phyloP scores from a whole-genome alignment of 2,888 invertebrate genomes.

The Andrena hattorfiana region DNA sequence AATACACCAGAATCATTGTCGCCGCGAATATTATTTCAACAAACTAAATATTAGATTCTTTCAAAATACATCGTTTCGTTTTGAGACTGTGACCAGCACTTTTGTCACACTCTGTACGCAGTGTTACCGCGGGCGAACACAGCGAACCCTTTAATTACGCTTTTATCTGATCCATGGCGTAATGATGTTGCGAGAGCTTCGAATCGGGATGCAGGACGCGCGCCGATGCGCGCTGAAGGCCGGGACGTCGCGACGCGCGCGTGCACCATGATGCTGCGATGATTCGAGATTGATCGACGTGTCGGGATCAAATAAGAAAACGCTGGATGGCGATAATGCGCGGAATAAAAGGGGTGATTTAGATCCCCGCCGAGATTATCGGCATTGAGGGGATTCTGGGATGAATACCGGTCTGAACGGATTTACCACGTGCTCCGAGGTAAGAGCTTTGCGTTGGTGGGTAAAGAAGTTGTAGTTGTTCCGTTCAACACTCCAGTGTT shows the following conservation, averaged over 20 bases:
- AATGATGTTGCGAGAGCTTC: slow-evolving; percentile 77
- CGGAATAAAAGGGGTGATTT: slow-evolving; percentile 39
- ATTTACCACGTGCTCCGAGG: slow-evolving; percentile 17
- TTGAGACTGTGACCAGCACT: not conserved
- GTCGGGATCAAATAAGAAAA: slow-evolving; percentile 58
- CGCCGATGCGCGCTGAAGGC: not conserved
- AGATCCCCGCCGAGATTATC: slow-evolving; percentile 46
- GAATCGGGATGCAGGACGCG: slow-evolving; percentile 65
- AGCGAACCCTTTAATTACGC: slow-evolving; percentile 80
- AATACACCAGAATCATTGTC: no score
- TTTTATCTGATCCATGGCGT: slow-evolving; percentile 79
- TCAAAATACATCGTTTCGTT: no score
- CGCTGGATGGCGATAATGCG: slow-evolving; percentile 43
- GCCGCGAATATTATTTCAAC: no score
- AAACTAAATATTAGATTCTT: no score
- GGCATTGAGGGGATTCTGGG: slow-evolving; percentile 21
- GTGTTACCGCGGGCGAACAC: slow-evolving; percentile 53
- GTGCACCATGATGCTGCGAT: slow-evolving; percentile 17
- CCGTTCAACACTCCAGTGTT: not conserved
- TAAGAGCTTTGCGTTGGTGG: slow-evolving; percentile 4
- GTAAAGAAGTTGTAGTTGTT: slow-evolving; percentile 14
- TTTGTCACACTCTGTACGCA: not conserved
- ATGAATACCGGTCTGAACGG: slow-evolving; percentile 39
- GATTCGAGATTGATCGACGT: slow-evolving; percentile 50
- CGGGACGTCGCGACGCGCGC: slow-evolving; percentile 1